Percentiles rank a stretch among this genome's conserved stretches.
Evolutionary conservation across 2,888 invertebrate species (phyloP).

Genomic region (Eucera pruinosa): DNA sequence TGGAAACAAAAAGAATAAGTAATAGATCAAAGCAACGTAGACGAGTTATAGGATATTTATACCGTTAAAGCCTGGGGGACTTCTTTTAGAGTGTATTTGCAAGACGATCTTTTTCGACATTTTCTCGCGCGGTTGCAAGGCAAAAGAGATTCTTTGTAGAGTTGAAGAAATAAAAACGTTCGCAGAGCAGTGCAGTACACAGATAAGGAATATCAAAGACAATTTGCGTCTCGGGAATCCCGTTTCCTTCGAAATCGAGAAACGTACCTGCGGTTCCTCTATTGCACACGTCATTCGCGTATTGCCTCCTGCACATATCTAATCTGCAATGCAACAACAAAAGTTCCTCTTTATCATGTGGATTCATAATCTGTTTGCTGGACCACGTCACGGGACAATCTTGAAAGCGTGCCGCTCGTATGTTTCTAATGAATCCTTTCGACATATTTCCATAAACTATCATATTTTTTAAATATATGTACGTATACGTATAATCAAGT

Average conservation of each 20-base stretch:
- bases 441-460: background rate
- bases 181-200: constrained; percentile 61
- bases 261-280: constrained; percentile 98
- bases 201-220: constrained; percentile 38
- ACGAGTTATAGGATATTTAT: background rate
- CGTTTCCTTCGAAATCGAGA: constrained; percentile 67
- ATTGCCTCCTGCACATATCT: constrained; percentile 99
- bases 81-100: background rate
- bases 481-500: no score
- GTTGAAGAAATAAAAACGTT: constrained; percentile 31
- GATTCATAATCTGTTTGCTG: constrained; percentile 40
- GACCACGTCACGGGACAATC: constrained; percentile 75
- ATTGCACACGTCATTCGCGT: constrained; percentile 97
- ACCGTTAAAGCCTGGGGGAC: constrained; percentile 7
- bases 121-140: constrained; percentile 1
- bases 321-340: constrained; percentile 93
- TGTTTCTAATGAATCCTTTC: background rate
- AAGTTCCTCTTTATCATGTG: constrained; percentile 83
- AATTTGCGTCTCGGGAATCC: constrained; percentile 28
- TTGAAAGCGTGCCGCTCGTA: constrained; percentile 11
- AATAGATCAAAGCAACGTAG: constrained; percentile 28
- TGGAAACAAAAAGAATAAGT: constrained; percentile 19
- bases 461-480: no score
- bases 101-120: background rate
- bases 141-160: constrained; percentile 16